Evolutionary conservation across 2,113 vertebrate genomes (phyloP).

Genomic region (Mustela lutreola): DNA sequence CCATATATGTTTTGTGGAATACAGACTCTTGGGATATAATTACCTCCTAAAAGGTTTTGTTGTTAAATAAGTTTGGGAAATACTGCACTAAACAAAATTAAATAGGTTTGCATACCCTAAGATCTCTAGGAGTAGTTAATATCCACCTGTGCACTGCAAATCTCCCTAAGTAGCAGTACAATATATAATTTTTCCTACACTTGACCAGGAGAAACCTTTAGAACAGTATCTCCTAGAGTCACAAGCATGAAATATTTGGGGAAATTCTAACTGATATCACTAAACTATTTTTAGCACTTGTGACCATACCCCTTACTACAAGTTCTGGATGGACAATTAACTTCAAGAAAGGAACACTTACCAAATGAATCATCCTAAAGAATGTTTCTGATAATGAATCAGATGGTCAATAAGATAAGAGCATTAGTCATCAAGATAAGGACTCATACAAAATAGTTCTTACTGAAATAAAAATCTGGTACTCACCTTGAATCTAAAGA

Average conservation of each 20-base stretch:
- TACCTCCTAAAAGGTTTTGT: not conserved
- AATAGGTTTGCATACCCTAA: not conserved
- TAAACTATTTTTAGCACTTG: not conserved
- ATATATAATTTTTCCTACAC: not conserved
- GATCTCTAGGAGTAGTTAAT: not conserved
- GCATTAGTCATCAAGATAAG: not conserved
- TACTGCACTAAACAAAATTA: not conserved
- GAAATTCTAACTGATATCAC: not conserved
- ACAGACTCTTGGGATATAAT: not conserved
- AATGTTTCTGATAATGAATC: not conserved
- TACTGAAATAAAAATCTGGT: conserved; percentile 26
- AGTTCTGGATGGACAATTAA: not conserved
- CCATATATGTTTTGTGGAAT: not conserved
- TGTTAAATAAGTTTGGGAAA: not conserved
- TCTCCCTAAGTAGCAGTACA: not conserved
- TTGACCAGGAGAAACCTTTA: not conserved
- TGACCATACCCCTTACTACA: not conserved
- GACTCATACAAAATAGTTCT: not conserved
- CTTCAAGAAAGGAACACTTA: not conserved
- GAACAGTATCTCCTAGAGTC: conserved; percentile 4
- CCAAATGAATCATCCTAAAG: not conserved
- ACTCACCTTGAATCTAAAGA: conserved; percentile 40
- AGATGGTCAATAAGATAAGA: not conserved
- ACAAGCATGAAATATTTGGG: not conserved
- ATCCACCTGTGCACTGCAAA: not conserved